Evolutionary conservation across 2,113 vertebrate genomes (phyloP), one percentile per base, ranked within the genome.

Genomic region (Rhinogobius similis): DNA sequence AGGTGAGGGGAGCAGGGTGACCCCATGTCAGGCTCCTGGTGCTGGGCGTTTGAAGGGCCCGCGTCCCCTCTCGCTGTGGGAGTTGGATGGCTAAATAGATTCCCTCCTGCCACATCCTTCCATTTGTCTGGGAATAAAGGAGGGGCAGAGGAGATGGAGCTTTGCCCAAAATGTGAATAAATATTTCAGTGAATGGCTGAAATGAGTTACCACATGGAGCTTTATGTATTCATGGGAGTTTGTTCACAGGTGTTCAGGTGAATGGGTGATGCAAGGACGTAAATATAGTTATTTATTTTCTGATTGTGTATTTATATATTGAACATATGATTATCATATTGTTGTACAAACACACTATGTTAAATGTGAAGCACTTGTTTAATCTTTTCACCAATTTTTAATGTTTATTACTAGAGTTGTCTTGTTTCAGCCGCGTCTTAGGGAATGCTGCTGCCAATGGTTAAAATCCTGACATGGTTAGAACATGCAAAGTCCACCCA

Each of bases 21-120:
- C 98, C 97, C 85, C 84, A 92, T 96, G 96, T 95, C 97, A 97
- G 95, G 93, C 91, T 94, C 93, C 96, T 98, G 98, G 98, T 97
- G 94, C 92, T 91, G 89, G 89, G 91, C 94, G 96, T 99, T 98
- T 98, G 97, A 98, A 96, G 92, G 82, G 85, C 86, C 90, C 72
- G 75, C 89, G 91, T 92, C 94, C 93, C 92, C 92, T 93, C 96
- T 94, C 95, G 86, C 93, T 91, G 92, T 93, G 87, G 93, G 94
- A 94, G 94, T 90, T 93, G 93, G 91, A 94, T 93, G 95, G 95
- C 93, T 95, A 97, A 97, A 99, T 96, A 96, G 95, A 97, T 94
- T 95, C 95, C 89, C 92, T 94, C 93, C 88, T 91, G 86, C 94
- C 90, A 82, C 92, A 91, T 92, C 90, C 95, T 95, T 95, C 96